These are phyloP conservation scores for Tamias sibiricus DNA, from an alignment of 2,113 vertebrate genomes.

Conservation along the genomic window DNA sequence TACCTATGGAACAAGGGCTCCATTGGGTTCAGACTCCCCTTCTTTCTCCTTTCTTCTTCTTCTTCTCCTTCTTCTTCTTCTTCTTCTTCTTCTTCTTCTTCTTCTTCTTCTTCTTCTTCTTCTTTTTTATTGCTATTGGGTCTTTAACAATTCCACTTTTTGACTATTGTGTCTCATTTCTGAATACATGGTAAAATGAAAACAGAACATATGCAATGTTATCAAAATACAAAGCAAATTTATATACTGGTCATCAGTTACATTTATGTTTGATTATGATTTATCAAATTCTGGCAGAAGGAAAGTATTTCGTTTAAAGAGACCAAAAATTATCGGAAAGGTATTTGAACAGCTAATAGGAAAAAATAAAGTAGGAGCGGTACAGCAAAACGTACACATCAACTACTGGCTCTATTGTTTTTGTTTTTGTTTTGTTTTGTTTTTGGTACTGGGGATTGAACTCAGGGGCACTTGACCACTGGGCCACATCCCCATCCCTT, in stretches of 20 bases:
- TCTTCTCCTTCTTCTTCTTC: too few species aligned
- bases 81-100: too few species aligned
- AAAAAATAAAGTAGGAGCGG: slow-evolving; percentile 21
- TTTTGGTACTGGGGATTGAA: too few species aligned
- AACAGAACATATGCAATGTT: not conserved
- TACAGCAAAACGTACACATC: not conserved
- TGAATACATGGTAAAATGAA: not conserved
- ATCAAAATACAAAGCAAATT: slow-evolving; percentile 56
- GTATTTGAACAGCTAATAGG: not conserved
- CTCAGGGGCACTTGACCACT: too few species aligned
- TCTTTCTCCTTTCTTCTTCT: too few species aligned
- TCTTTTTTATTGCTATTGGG: too few species aligned
- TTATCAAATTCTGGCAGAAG: slow-evolving; percentile 11
- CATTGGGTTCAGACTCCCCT: not conserved
- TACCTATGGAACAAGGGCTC: not conserved
- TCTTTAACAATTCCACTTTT: not conserved
- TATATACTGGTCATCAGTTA: not conserved
- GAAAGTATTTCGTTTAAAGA: slow-evolving; percentile 64
- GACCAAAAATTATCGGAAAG: slow-evolving; percentile 25
- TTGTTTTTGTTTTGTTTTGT: too few species aligned
- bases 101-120: too few species aligned
- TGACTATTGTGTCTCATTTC: not conserved
- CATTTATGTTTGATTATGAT: not conserved
- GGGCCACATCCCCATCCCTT: too few species aligned
- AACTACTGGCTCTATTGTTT: slow-evolving; percentile 6